Percentiles rank a stretch among this genome's conserved stretches.
Evolutionary conservation across 2,888 invertebrate species (phyloP).

Genomic region (Perithous albicinctus): DNA sequence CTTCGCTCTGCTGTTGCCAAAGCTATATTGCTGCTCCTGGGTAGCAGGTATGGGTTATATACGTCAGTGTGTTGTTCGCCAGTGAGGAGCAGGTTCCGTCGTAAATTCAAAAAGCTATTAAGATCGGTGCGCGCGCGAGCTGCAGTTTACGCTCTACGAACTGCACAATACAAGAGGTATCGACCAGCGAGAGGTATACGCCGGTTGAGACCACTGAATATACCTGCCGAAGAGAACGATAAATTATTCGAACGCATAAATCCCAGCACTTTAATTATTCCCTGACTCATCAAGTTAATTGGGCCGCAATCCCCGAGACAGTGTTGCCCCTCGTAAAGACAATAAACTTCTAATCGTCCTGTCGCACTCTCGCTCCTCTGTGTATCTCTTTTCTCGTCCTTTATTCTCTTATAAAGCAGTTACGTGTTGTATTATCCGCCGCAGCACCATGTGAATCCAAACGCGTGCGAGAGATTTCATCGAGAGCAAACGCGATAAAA

Average conservation of each 20-base stretch:
- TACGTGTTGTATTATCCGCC: neutral
- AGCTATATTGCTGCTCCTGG: slow-evolving; percentile 45
- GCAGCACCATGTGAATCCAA: neutral
- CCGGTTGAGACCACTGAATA: slow-evolving; percentile 34
- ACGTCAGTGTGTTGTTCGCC: neutral
- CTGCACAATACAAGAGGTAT: slow-evolving; percentile 56
- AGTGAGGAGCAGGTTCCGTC: slow-evolving; percentile 54
- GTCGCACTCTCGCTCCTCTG: slow-evolving; percentile 3
- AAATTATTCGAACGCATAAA: slow-evolving; percentile 67
- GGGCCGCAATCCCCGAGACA: slow-evolving; percentile 61
- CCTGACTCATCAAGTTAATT: slow-evolving; percentile 67
- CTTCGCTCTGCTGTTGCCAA: slow-evolving; percentile 27
- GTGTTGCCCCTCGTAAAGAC: slow-evolving; percentile 61
- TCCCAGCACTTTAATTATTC: slow-evolving; percentile 66
- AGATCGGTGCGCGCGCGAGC: slow-evolving; percentile 57
- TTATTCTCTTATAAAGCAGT: slow-evolving; percentile 14
- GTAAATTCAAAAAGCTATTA: slow-evolving; percentile 72
- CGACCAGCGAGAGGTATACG: slow-evolving; percentile 38
- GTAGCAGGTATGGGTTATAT: slow-evolving; percentile 50
- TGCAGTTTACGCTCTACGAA: slow-evolving; percentile 62
- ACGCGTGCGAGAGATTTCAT: neutral
- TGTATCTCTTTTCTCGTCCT: slow-evolving; percentile 6
- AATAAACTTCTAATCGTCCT: slow-evolving; percentile 64
- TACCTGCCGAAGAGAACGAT: slow-evolving; percentile 62
- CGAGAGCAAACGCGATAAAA: neutral